Conservation (phyloP, 2,113 vertebrate genomes). For the Mola mola region DNA sequence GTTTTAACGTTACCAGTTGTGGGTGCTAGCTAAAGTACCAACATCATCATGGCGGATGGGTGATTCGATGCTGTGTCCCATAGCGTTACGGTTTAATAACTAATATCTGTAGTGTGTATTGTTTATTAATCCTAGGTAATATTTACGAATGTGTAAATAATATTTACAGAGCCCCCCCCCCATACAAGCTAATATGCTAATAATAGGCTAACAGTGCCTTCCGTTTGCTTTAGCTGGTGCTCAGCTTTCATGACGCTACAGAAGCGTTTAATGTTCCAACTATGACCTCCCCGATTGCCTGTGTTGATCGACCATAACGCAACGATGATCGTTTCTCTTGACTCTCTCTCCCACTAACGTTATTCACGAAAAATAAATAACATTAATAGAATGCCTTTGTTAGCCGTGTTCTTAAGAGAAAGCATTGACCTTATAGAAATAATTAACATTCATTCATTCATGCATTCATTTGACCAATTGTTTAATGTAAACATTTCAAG, state of each 20-base stretch:
- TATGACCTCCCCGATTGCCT: neutral
- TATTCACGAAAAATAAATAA: too few relatives aligned
- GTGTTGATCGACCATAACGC: neutral
- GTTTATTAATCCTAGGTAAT: neutral
- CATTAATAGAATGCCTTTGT: too few relatives aligned
- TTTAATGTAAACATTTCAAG: too few relatives aligned
- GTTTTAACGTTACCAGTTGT: neutral
- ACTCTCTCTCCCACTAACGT: neutral
- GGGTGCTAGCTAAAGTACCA: constrained; percentile 29
- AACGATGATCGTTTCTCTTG: too few relatives aligned
- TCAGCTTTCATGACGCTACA: neutral
- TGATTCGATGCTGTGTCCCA: rapidly evolving
- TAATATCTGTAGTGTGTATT: neutral
- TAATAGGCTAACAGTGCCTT: neutral
- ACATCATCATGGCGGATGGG: constrained; percentile 61
- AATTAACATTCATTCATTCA: too few relatives aligned
- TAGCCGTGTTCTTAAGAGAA: too few relatives aligned
- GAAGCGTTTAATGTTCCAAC: neutral
- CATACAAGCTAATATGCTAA: neutral
- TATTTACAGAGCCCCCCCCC: neutral
- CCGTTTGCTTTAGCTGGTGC: neutral
- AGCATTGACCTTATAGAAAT: too few relatives aligned
- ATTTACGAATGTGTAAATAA: neutral
- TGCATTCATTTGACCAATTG: too few relatives aligned
- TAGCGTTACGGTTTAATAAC: neutral